Conservation (phyloP, 1,140 invertebrate species). For the Plectrocnemia conspersa region DNA sequence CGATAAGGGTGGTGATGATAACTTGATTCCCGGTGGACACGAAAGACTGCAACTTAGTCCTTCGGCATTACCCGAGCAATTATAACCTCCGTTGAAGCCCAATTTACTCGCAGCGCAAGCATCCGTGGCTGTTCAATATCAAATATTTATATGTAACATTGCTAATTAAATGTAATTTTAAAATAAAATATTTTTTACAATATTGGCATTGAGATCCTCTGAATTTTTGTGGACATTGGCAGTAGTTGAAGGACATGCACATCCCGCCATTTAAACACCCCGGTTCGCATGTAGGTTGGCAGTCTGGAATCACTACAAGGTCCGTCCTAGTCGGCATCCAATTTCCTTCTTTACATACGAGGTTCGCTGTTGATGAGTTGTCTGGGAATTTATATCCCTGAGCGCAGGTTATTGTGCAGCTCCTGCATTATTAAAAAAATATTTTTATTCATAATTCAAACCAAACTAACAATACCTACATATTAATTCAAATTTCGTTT, state of each 20-base stretch:
- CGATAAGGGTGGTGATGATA: conserved; percentile 56
- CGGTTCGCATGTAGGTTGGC: conserved; percentile 65
- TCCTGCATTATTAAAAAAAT: conserved; percentile 46
- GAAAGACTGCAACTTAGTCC: conserved; percentile 59
- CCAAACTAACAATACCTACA: too few relatives aligned
- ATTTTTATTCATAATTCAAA: background rate
- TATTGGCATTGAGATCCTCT: conserved; percentile 73
- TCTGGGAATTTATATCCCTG: conserved; percentile 63
- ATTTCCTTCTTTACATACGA: conserved; percentile 59
- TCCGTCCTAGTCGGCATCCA: conserved; percentile 59
- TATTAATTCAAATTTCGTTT: too few relatives aligned
- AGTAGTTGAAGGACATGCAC: conserved; percentile 68
- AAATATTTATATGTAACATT: conserved; percentile 12
- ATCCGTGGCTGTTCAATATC: conserved; percentile 49
- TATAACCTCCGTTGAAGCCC: conserved; percentile 70
- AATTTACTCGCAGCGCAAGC: conserved; percentile 58
- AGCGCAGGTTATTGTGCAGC: conserved; percentile 60
- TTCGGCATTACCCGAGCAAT: conserved; percentile 58
- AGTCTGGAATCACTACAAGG: conserved; percentile 60
- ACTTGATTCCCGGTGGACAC: conserved; percentile 61
- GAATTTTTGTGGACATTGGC: conserved; percentile 68
- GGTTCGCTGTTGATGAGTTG: conserved; percentile 56
- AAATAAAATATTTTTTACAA: conserved; percentile 45
- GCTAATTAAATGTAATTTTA: background rate
- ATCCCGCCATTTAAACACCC: conserved; percentile 71